These are phyloP conservation scores for Noctilio leporinus DNA, from an alignment of 2,113 vertebrate species.

Conservation along the genomic window DNA sequence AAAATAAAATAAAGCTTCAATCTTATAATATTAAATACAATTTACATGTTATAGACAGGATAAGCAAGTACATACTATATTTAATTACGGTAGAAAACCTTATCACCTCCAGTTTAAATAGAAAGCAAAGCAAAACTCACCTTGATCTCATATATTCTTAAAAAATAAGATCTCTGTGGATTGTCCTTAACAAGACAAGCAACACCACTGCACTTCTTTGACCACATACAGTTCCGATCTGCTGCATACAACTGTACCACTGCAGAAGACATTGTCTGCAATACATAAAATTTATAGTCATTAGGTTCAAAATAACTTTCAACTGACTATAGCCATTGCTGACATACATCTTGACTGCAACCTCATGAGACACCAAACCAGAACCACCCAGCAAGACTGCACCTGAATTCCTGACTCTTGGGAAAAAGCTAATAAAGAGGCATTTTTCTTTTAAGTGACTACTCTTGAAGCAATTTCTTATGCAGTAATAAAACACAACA, in stretches of 20 bases:
- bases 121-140: constrained; percentile 74
- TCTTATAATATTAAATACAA: background rate
- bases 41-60: background rate
- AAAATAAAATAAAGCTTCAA: background rate
- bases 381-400: background rate
- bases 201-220: constrained; percentile 96
- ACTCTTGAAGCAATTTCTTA: constrained; percentile 1
- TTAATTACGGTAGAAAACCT: background rate
- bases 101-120: background rate
- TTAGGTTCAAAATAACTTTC: constrained; percentile 32
- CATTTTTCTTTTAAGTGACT: background rate
- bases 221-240: constrained; percentile 90
- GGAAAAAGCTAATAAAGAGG: background rate
- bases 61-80: constrained; percentile 12
- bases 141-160: constrained; percentile 97
- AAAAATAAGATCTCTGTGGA: constrained; percentile 97
- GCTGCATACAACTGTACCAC: constrained; percentile 94
- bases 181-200: constrained; percentile 98
- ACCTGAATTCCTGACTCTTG: background rate
- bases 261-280: constrained; percentile 91
- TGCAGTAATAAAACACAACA: background rate
- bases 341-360: background rate
- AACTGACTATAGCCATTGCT: background rate
- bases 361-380: background rate
- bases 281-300: constrained; percentile 44